Evolutionary conservation across 2,888 invertebrate genomes (phyloP).

Genomic region (Watsonalla binaria): DNA sequence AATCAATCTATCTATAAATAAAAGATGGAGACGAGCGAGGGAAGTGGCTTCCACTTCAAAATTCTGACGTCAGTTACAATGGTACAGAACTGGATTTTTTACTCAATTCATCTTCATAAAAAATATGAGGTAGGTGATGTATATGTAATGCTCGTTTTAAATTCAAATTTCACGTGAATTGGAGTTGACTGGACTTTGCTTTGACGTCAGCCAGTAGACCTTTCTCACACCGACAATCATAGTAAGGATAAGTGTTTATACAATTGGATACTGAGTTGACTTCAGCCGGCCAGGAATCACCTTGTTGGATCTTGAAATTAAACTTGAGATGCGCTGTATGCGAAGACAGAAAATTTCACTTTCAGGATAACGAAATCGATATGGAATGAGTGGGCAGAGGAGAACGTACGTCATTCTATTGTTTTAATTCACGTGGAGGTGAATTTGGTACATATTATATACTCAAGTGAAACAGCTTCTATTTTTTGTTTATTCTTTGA

Average conservation of each 20-base stretch:
- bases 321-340: not conserved
- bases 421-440: slow-evolving; percentile 11
- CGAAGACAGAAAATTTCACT: slow-evolving; percentile 14
- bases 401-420: slow-evolving; percentile 29
- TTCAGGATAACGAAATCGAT: slow-evolving; percentile 16
- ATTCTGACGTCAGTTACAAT: slow-evolving; percentile 59
- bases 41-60: slow-evolving; percentile 46
- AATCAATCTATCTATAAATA: slow-evolving; percentile 69
- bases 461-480: too few relatives aligned
- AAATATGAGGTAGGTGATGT: not conserved
- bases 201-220: too few relatives aligned
- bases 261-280: too few relatives aligned
- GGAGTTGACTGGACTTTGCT: not conserved
- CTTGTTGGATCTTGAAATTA: too few relatives aligned
- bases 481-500: too few relatives aligned
- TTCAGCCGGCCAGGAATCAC: too few relatives aligned
- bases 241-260: too few relatives aligned
- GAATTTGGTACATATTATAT: too few relatives aligned
- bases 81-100: slow-evolving; percentile 21
- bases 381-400: slow-evolving; percentile 17
- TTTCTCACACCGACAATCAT: too few relatives aligned
- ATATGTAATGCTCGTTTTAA: too few relatives aligned
- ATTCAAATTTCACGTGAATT: not conserved
- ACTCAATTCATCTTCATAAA: slow-evolving; percentile 19
- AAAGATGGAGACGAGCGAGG: slow-evolving; percentile 57